Conservation (phyloP, 1,140 invertebrate genomes). For the Trachymyrmex septentrionalis region DNA sequence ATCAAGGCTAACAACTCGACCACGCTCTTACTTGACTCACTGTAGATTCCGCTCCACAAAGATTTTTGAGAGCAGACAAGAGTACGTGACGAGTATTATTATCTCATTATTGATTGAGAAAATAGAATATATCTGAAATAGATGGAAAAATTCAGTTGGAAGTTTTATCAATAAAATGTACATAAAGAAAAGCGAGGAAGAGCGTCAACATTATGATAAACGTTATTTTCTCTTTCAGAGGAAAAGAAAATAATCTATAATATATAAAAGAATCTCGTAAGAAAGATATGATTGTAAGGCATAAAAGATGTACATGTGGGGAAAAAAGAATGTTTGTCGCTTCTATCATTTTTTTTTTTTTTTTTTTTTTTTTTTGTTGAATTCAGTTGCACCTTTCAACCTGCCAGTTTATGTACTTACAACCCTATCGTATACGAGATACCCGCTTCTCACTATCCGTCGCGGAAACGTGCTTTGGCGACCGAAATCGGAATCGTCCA, state of each 20-base stretch:
- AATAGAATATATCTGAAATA: background rate
- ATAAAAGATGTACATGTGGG: background rate
- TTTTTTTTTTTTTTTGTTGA: no score
- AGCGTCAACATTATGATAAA: background rate
- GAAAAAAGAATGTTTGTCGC: background rate
- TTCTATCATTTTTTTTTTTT: background rate
- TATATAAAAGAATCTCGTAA: background rate
- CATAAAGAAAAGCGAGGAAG: background rate
- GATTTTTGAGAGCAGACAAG: no score
- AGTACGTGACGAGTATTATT: background rate
- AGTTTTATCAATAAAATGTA: background rate
- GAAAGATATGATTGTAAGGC: background rate
- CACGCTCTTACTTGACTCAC: no score
- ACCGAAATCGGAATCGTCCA: slow-evolving; percentile 50
- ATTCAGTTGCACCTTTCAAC: background rate
- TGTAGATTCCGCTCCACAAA: no score
- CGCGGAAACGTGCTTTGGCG: slow-evolving; percentile 45
- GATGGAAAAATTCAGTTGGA: background rate
- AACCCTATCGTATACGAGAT: background rate
- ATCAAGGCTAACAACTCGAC: no score
- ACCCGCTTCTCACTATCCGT: background rate
- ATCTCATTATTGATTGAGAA: background rate
- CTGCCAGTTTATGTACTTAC: slow-evolving; percentile 3
- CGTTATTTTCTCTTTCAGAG: background rate
- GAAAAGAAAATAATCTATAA: no score